Conservation (phyloP, 2,888 invertebrate species). For the Scaptomyza flava region DNA sequence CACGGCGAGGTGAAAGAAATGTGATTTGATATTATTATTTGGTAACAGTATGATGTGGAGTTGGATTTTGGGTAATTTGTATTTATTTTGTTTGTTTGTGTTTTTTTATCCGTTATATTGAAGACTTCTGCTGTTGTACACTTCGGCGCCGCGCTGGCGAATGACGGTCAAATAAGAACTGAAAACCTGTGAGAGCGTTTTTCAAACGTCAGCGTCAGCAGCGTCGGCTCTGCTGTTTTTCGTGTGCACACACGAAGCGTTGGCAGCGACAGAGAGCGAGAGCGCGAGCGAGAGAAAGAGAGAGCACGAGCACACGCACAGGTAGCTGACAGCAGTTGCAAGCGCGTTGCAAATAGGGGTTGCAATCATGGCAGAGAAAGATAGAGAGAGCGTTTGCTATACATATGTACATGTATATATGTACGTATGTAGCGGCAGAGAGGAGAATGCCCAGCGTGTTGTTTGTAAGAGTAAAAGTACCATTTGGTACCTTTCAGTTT, state of each 20-base stretch:
- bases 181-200: conserved; percentile 71
- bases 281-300: conserved; percentile 2
- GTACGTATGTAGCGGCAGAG: conserved; percentile 14
- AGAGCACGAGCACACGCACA: conserved; percentile 15
- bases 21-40: conserved; percentile 3
- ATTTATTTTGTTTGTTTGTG: conserved; percentile 20
- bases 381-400: neutral
- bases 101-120: conserved; percentile 60
- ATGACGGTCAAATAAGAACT: conserved; percentile 77
- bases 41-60: conserved; percentile 3
- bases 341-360: conserved; percentile 9
- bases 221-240: conserved; percentile 41
- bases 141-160: conserved; percentile 76
- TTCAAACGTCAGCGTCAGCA: conserved; percentile 32
- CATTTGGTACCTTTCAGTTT: conserved; percentile 38
- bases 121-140: conserved; percentile 71
- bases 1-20: conserved; percentile 28
- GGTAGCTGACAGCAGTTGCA: conserved; percentile 25
- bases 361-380: neutral
- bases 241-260: conserved; percentile 39
- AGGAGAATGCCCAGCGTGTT: conserved; percentile 1
- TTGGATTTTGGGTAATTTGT: conserved; percentile 23
- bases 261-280: conserved; percentile 16
- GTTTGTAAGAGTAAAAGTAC: conserved; percentile 57
- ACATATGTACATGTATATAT: neutral